Conservation (phyloP, 2,113 vertebrate genomes). For the Eptesicus fuscus region DNA sequence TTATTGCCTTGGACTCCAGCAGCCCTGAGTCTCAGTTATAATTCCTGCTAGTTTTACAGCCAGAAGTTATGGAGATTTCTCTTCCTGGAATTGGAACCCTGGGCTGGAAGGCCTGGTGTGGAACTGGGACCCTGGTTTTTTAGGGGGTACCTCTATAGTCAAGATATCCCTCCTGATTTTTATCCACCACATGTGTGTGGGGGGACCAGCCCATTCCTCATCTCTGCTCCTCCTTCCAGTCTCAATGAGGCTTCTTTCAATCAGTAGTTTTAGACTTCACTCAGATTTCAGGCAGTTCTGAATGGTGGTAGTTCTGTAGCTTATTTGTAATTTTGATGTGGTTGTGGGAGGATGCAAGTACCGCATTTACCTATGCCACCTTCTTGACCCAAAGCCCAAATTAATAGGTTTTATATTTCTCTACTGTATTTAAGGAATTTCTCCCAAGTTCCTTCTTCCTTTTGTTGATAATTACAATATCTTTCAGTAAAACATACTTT, state of each 20-base stretch:
- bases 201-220: too few species aligned
- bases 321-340: not conserved
- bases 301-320: not conserved
- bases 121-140: not conserved
- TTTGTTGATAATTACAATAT: conserved; percentile 14
- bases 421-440: conserved; percentile 20
- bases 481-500: conserved; percentile 22
- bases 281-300: not conserved
- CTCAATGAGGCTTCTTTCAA: not conserved
- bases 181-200: not conserved
- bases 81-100: not conserved
- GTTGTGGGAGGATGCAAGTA: not conserved
- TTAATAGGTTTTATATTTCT: conserved; percentile 48
- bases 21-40: not conserved
- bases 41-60: not conserved
- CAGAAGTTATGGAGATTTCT: not conserved
- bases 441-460: not conserved
- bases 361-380: not conserved
- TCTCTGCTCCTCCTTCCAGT: not conserved
- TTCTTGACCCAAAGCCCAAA: not conserved
- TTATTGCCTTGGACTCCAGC: not conserved
- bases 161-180: not conserved
- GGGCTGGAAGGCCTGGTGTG: not conserved
- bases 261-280: not conserved
- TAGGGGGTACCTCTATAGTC: too few species aligned